Evolutionary conservation across 2,888 invertebrate species (phyloP).

Genomic region (Agrilus biguttatus): DNA sequence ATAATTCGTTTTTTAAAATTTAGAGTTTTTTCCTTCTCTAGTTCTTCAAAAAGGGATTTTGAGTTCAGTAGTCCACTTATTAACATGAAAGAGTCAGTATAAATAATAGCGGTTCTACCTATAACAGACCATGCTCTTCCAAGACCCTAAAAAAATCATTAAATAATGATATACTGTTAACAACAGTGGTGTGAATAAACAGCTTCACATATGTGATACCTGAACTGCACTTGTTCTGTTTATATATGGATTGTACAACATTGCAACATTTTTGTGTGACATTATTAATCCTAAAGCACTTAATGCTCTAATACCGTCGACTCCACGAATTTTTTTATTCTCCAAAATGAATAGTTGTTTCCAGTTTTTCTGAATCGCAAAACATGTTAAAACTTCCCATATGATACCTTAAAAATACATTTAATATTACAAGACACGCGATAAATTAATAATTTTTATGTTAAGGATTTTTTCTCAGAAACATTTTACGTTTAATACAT

Average conservation of each 20-base stretch:
- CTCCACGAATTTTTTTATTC: slow-evolving; percentile 32
- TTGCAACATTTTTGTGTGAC: slow-evolving; percentile 44
- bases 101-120: slow-evolving; percentile 44
- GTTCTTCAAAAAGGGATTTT: slow-evolving; percentile 36
- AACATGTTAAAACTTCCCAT: slow-evolving; percentile 28
- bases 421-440: too few relatives aligned
- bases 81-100: slow-evolving; percentile 46
- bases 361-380: slow-evolving; percentile 37
- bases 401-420: slow-evolving; percentile 1
- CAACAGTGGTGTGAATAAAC: too few relatives aligned
- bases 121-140: slow-evolving; percentile 41
- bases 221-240: slow-evolving; percentile 40
- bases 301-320: slow-evolving; percentile 40
- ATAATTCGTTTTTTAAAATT: slow-evolving; percentile 36
- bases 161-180: too few relatives aligned
- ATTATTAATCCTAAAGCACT: slow-evolving; percentile 40
- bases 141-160: slow-evolving; percentile 20
- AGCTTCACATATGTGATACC: slow-evolving; percentile 23
- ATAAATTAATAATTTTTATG: too few relatives aligned
- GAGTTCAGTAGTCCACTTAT: slow-evolving; percentile 45
- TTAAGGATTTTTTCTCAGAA: too few relatives aligned
- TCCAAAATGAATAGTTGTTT: slow-evolving; percentile 29
- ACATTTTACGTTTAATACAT: too few relatives aligned
- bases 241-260: slow-evolving; percentile 41
- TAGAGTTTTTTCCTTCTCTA: slow-evolving; percentile 36